These are phyloP conservation scores for Chrysochloris asiatica DNA, from an alignment of 2,113 vertebrate genomes.

Conservation along the genomic window DNA sequence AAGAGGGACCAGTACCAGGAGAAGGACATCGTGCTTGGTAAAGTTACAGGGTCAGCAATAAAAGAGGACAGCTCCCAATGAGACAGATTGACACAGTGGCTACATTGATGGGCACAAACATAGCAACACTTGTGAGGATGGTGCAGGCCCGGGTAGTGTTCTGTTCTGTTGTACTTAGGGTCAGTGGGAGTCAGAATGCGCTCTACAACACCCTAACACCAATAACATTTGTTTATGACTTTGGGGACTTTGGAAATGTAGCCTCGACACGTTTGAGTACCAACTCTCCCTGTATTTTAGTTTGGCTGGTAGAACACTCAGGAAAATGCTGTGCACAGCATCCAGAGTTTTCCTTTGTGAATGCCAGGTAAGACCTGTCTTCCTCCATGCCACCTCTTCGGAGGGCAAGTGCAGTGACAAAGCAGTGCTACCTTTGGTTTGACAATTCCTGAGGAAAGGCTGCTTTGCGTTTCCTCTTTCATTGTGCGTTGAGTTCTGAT, in stretches of 20 bases:
- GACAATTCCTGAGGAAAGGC: neutral
- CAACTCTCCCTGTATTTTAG: neutral
- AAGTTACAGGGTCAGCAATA: neutral
- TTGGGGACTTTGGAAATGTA: neutral
- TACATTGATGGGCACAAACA: neutral
- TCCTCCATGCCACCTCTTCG: neutral
- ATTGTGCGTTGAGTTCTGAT: neutral
- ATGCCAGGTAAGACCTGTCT: neutral
- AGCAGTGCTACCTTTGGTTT: too few relatives aligned
- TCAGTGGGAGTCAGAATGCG: neutral
- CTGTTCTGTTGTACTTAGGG: neutral
- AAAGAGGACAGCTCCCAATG: neutral
- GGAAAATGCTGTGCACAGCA: neutral
- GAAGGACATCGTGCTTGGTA: neutral
- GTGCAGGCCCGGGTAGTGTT: neutral
- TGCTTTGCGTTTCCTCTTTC: constrained; percentile 46
- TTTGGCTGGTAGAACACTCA: neutral
- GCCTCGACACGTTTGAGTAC: neutral
- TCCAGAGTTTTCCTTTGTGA: neutral
- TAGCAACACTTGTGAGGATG: neutral
- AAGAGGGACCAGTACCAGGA: neutral
- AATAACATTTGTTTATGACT: neutral
- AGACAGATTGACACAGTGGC: neutral
- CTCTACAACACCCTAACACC: neutral
- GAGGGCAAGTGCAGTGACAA: too few relatives aligned